Evolutionary conservation across 2,113 vertebrate species (phyloP).

Genomic region (Platysternon megacephalum): DNA sequence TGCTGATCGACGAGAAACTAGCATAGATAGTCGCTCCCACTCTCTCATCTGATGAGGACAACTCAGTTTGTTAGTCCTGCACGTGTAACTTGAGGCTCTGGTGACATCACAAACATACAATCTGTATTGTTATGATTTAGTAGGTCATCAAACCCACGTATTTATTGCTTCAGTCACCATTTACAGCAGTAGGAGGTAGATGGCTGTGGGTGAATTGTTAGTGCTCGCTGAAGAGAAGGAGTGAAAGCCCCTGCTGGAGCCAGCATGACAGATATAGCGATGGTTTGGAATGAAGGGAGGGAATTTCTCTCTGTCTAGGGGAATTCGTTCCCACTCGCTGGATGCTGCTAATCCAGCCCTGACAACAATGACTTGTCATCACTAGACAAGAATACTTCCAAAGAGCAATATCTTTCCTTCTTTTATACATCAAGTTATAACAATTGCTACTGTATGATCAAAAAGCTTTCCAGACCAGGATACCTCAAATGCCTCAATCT

Average conservation of each 20-base stretch:
- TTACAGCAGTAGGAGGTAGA: background rate
- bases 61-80: background rate
- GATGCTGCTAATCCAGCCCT: background rate
- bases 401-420: background rate
- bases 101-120: slow-evolving; percentile 32
- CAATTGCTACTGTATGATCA: background rate
- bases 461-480: background rate
- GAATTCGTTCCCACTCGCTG: background rate
- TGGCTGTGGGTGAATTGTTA: background rate
- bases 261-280: background rate
- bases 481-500: background rate
- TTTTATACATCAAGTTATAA: background rate
- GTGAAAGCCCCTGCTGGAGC: no score
- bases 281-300: background rate
- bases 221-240: background rate
- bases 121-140: background rate
- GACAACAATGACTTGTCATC: background rate
- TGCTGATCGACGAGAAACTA: background rate
- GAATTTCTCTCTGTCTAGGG: background rate
- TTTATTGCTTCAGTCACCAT: background rate
- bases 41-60: background rate
- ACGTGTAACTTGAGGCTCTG: background rate
- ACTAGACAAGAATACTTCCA: background rate
- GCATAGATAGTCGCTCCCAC: background rate
- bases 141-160: background rate